phyloP scores from a whole-genome alignment of 2,797 vertebrate species.

The Paratrypauchen microcephalus region DNA sequence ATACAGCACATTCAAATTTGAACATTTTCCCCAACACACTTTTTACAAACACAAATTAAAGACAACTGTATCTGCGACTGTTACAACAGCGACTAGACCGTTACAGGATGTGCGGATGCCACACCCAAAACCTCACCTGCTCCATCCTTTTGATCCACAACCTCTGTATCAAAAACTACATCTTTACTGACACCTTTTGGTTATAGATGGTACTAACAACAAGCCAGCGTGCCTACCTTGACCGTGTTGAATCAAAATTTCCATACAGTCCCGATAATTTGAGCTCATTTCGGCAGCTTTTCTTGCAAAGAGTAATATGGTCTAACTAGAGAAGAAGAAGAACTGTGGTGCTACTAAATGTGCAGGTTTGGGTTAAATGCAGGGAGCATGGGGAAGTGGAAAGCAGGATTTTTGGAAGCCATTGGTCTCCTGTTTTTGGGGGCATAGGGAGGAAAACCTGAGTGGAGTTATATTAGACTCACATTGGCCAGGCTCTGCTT shows the following conservation, averaged over 20 bases:
- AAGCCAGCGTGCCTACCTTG: conserved; percentile 73
- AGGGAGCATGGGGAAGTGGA: conserved; percentile 52
- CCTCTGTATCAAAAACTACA: conserved; percentile 18
- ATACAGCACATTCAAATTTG: too few relatives aligned
- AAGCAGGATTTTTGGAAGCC: conserved; percentile 61
- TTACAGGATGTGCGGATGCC: conserved; percentile 29
- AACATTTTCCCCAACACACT: neutral
- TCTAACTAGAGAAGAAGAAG: neutral
- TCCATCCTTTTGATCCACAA: conserved; percentile 23
- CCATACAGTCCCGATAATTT: conserved; percentile 71
- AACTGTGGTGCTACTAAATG: conserved; percentile 28
- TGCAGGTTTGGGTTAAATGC: conserved; percentile 42
- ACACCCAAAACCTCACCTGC: conserved; percentile 43
- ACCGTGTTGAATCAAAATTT: conserved; percentile 76
- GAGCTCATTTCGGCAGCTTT: conserved; percentile 44
- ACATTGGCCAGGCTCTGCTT: conserved; percentile 67
- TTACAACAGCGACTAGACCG: conserved; percentile 11
- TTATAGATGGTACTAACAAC: conserved; percentile 52
- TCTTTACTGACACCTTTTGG: conserved; percentile 74
- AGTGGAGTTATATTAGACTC: conserved; percentile 65
- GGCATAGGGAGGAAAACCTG: conserved; percentile 63
- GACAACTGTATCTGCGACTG: neutral
- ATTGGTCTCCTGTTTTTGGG: conserved; percentile 55
- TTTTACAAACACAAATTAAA: neutral
- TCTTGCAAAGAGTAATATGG: neutral